A percentile compares a stretch with the other conserved stretches of the same genome.
Evolutionary conservation across 1,140 invertebrate species (phyloP).

Genomic region (Teleopsis dalmanni): DNA sequence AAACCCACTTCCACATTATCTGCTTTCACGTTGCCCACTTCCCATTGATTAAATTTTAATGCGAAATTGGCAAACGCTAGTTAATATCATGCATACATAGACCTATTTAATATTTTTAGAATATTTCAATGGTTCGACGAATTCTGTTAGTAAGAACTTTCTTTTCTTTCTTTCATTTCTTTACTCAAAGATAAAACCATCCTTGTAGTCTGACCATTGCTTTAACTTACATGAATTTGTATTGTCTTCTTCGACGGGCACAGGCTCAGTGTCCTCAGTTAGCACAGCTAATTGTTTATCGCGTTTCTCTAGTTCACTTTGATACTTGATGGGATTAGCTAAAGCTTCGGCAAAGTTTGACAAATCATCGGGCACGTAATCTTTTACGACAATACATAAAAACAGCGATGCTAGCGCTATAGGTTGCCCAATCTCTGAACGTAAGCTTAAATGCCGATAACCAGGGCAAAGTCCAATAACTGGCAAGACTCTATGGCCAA

Average conservation of each 20-base stretch:
- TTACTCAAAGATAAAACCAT: no score
- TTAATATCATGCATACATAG: no score
- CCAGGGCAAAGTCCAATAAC: constrained; percentile 93
- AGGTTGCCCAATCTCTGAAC: constrained; percentile 92
- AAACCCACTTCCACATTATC: no score
- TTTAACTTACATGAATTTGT: constrained; percentile 43
- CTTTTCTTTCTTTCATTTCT: no score
- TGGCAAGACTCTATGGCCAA: constrained; percentile 93
- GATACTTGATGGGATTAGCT: constrained; percentile 95
- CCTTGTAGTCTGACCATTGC: no score
- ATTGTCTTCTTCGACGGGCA: constrained; percentile 43
- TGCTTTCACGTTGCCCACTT: no score
- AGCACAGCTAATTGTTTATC: constrained; percentile 83
- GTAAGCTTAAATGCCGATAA: constrained; percentile 77
- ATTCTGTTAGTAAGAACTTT: no score
- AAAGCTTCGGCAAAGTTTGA: constrained; percentile 93
- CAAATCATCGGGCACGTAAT: constrained; percentile 92
- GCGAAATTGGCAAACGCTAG: no score
- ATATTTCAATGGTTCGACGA: no score
- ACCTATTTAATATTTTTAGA: no score
- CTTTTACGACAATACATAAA: constrained; percentile 87
- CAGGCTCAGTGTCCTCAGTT: constrained; percentile 68
- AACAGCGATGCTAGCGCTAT: constrained; percentile 83
- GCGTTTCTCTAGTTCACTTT: constrained; percentile 87
- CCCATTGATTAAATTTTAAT: no score